Percentiles rank a stretch among this genome's conserved stretches.
Conservation (phyloP, 1,140 invertebrate species). For the Drosophila kurseongensis region DNA sequence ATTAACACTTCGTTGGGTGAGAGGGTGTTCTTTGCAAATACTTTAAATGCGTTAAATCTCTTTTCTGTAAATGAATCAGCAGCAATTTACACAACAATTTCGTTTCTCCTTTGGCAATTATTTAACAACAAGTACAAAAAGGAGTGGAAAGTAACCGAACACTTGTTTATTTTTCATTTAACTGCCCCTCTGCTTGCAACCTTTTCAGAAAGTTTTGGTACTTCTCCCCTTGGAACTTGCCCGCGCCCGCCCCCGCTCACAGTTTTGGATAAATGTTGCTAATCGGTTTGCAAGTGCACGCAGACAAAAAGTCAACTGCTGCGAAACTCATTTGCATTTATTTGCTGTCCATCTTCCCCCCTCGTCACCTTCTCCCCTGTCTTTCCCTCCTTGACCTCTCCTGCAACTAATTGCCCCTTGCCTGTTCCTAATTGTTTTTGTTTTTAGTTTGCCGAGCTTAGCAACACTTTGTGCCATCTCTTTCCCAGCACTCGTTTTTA, state of each 20-base stretch:
- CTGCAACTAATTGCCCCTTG: conserved; percentile 65
- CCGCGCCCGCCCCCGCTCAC: conserved; percentile 10
- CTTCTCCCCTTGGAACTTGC: conserved; percentile 34
- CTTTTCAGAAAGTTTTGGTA: conserved; percentile 63
- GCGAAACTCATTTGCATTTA: conserved; percentile 60
- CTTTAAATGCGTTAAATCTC: conserved; percentile 35
- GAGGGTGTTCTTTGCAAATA: conserved; percentile 30
- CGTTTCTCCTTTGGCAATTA: conserved; percentile 21
- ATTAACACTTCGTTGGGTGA: conserved; percentile 42
- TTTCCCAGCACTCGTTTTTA: conserved; percentile 49
- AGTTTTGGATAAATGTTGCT: conserved; percentile 69
- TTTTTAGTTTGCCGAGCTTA: conserved; percentile 43
- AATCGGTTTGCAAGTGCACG: conserved; percentile 69
- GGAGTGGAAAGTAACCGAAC: conserved; percentile 43
- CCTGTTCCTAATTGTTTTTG: conserved; percentile 74
- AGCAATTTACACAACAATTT: conserved; percentile 50
- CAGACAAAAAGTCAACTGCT: conserved; percentile 67
- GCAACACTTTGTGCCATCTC: conserved; percentile 57
- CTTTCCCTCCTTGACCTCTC: conserved; percentile 9
- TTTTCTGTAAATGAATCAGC: conserved; percentile 23
- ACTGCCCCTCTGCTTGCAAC: conserved; percentile 36
- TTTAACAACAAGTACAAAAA: conserved; percentile 20
- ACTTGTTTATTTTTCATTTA: conserved; percentile 80
- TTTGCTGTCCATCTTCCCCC: conserved; percentile 59
- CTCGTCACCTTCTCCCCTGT: not conserved